Percentiles rank a stretch among this genome's conserved stretches.
These are phyloP conservation scores for Crocuta crocuta DNA, from an alignment of 2,113 vertebrate species.

Conservation along the genomic window DNA sequence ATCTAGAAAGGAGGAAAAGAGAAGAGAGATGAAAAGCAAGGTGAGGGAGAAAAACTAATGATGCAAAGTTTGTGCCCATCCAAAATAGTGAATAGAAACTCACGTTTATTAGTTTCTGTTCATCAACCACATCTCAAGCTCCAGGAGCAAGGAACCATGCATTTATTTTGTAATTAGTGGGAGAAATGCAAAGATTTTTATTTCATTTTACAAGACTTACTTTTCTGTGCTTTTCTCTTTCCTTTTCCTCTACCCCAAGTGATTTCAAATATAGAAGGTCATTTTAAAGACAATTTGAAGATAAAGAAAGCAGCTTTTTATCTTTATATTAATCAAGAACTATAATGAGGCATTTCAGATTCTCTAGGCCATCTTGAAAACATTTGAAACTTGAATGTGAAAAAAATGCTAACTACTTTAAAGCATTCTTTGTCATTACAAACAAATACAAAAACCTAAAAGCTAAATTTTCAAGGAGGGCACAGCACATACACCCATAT, in stretches of 20 bases:
- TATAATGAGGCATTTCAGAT: not conserved
- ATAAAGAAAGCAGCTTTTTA: not conserved
- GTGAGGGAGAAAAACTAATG: not conserved
- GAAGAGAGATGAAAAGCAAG: not conserved
- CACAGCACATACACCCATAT: not conserved
- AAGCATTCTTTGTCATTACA: slow-evolving; percentile 38
- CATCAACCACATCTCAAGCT: not conserved
- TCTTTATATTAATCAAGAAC: slow-evolving; percentile 29
- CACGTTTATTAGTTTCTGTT: not conserved
- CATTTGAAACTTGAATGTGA: not conserved
- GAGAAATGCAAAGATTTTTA: not conserved
- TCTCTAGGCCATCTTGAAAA: slow-evolving; percentile 39
- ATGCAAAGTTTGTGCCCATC: not conserved
- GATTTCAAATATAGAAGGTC: slow-evolving; percentile 45
- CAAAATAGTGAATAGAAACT: not conserved
- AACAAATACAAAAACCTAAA: slow-evolving; percentile 49
- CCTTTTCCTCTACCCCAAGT: not conserved
- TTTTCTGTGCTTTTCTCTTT: slow-evolving; percentile 23
- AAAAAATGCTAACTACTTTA: not conserved
- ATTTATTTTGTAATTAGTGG: not conserved
- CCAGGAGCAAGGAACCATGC: not conserved
- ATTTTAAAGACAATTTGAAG: not conserved
- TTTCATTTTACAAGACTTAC: not conserved
- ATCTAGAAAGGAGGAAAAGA: not conserved
- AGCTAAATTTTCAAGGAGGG: slow-evolving; percentile 2